phyloP scores from a whole-genome alignment of 2,888 invertebrate species.

The Exocentrus adspersus region DNA sequence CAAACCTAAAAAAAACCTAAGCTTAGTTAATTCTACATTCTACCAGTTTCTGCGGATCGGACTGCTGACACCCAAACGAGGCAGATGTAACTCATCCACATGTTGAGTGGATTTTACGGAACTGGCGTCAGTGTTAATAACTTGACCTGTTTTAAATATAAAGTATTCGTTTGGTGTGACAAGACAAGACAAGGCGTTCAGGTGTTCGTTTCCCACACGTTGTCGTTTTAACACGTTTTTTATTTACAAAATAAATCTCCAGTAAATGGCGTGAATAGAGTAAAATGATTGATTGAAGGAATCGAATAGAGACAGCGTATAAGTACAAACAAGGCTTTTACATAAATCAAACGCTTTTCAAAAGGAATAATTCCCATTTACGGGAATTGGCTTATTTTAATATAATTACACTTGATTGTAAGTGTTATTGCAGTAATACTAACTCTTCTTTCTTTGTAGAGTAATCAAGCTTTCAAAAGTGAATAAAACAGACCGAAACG shows the following conservation, averaged over 20 bases:
- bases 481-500: background rate
- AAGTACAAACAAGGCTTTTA: background rate
- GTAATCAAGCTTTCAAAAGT: no score
- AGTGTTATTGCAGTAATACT: no score
- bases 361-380: background rate
- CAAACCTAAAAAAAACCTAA: conserved; percentile 4
- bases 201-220: conserved; percentile 7
- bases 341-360: background rate
- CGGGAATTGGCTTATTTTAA: background rate
- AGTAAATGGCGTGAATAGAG: background rate
- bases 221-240: background rate
- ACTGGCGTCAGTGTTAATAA: background rate
- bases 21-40: background rate
- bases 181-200: background rate
- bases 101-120: background rate
- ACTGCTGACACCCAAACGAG: background rate
- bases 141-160: background rate
- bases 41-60: background rate
- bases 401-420: no score
- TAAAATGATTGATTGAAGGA: background rate
- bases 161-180: background rate
- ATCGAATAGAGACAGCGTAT: background rate
- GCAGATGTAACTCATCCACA: background rate
- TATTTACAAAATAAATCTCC: conserved; percentile 4
- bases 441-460: no score